phyloP scores from a whole-genome alignment of 1,140 invertebrate genomes.

The Zaprionus africanus region DNA sequence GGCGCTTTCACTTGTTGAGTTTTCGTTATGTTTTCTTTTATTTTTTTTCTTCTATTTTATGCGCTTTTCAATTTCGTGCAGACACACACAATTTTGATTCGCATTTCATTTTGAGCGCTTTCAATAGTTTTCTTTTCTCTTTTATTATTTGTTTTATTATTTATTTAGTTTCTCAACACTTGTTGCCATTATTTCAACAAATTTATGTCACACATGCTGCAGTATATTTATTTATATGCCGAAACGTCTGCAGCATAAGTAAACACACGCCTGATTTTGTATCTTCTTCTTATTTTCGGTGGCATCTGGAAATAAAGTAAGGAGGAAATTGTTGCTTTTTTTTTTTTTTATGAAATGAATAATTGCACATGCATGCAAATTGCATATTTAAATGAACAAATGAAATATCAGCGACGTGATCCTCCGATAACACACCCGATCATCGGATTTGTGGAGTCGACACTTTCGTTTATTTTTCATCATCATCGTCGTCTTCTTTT shows the following conservation, averaged over 20 bases:
- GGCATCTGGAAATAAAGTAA: slow-evolving; percentile 9
- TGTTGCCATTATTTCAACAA: slow-evolving; percentile 23
- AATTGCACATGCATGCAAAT: slow-evolving; percentile 69
- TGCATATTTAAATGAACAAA: slow-evolving; percentile 55
- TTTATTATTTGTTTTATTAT: slow-evolving; percentile 11
- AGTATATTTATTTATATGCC: slow-evolving; percentile 6
- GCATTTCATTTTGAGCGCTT: slow-evolving; percentile 27
- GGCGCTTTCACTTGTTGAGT: slow-evolving; percentile 70
- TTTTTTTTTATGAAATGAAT: slow-evolving; percentile 45
- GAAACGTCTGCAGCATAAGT: slow-evolving; percentile 23
- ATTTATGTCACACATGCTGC: slow-evolving; percentile 27
- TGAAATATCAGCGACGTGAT: slow-evolving; percentile 55
- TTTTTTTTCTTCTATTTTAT: slow-evolving; percentile 33
- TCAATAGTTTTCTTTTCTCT: slow-evolving; percentile 17
- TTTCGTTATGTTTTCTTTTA: slow-evolving; percentile 9
- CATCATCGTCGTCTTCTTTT: background rate
- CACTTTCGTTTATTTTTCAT: slow-evolving; percentile 41
- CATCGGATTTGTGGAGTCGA: slow-evolving; percentile 30
- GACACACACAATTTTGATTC: slow-evolving; percentile 8
- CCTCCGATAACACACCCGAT: slow-evolving; percentile 27
- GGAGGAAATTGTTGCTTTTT: slow-evolving; percentile 30
- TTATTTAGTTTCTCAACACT: slow-evolving; percentile 10
- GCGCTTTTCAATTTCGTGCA: slow-evolving; percentile 31
- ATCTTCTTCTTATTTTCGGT: background rate
- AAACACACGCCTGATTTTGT: slow-evolving; percentile 17